These are phyloP conservation scores for Lineus longissimus DNA, from an alignment of 1,140 invertebrate genomes.

Conservation along the genomic window DNA sequence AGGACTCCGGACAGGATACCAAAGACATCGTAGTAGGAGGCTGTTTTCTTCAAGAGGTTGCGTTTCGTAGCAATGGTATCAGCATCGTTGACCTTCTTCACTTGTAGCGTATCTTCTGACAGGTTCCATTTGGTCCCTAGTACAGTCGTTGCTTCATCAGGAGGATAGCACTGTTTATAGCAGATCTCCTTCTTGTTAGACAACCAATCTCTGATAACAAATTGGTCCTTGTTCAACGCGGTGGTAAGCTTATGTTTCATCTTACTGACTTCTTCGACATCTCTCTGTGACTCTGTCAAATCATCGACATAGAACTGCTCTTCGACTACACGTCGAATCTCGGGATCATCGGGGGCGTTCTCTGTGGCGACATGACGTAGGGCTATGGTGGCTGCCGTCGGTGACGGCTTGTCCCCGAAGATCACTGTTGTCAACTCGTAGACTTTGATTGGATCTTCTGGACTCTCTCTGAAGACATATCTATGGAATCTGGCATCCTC, in stretches of 20 bases:
- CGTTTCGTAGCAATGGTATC: background rate
- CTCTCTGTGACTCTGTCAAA: background rate
- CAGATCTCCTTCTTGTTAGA: background rate
- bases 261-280: background rate
- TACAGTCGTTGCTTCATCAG: background rate
- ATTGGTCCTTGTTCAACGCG: background rate
- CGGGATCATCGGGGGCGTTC: background rate
- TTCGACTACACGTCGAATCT: background rate
- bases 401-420: background rate
- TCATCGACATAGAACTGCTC: slow-evolving; percentile 3
- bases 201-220: background rate
- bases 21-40: slow-evolving; percentile 5
- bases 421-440: background rate
- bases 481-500: background rate
- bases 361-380: background rate
- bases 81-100: background rate
- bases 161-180: background rate
- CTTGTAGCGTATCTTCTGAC: background rate
- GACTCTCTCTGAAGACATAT: background rate
- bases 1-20: background rate
- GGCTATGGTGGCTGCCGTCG: background rate
- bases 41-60: background rate
- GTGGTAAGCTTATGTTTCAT: background rate
- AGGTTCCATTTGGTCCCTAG: background rate
- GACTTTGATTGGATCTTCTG: background rate